Percentiles rank a stretch among this genome's conserved stretches.
Conservation (phyloP, 2,113 vertebrate species). For the Antennarius striatus region DNA sequence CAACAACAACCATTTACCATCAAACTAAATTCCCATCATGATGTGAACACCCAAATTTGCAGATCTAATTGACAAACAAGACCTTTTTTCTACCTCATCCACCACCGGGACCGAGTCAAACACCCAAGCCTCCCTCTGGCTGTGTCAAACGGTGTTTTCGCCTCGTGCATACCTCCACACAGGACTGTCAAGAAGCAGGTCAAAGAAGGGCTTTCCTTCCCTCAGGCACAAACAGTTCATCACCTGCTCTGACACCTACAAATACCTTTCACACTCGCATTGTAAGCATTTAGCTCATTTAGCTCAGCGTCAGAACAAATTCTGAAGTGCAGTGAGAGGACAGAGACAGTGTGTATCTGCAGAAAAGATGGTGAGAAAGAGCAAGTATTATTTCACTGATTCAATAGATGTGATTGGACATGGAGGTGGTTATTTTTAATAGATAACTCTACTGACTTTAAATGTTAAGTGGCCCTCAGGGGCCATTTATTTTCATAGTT, state of each 20-base stretch:
- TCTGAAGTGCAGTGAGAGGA: neutral
- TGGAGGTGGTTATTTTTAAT: too few relatives aligned
- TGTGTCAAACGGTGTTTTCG: conserved; percentile 13
- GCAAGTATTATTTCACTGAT: too few relatives aligned
- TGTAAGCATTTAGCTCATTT: conserved; percentile 12
- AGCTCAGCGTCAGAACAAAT: neutral
- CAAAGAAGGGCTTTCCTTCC: conserved; percentile 8
- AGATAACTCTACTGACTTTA: too few relatives aligned
- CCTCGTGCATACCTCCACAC: conserved; percentile 16
- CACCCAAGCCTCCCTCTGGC: neutral
- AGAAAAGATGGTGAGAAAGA: too few relatives aligned
- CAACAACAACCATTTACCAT: conserved; percentile 30
- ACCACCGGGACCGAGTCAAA: too few relatives aligned
- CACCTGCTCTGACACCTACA: conserved; percentile 26
- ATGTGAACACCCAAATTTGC: too few relatives aligned
- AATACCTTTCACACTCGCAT: conserved; percentile 11
- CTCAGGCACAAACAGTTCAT: conserved; percentile 17
- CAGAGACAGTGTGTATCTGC: too few relatives aligned
- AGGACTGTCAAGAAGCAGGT: conserved; percentile 10
- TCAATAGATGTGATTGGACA: too few relatives aligned
- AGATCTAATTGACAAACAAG: too few relatives aligned
- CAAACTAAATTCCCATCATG: too few relatives aligned
- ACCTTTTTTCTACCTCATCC: too few relatives aligned
- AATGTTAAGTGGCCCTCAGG: too few relatives aligned
- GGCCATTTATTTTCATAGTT: neutral